A percentile compares a stretch with the other conserved stretches of the same genome.
These are phyloP conservation scores for Ptyas mucosa DNA, from an alignment of 2,113 vertebrate species.

Conservation along the genomic window DNA sequence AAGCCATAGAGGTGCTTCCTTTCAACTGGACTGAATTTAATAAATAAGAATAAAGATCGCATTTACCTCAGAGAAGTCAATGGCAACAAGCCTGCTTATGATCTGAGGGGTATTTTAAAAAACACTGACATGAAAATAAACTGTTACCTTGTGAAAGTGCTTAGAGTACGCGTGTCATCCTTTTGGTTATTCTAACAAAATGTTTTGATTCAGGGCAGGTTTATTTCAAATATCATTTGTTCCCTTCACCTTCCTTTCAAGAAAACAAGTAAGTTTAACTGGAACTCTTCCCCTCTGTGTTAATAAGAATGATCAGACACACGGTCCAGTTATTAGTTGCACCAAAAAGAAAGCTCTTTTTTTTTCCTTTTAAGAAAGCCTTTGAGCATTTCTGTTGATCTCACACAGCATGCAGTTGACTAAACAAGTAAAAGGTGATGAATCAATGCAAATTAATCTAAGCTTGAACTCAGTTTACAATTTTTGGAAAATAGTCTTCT, in stretches of 20 bases:
- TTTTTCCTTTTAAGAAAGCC: neutral
- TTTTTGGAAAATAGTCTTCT: neutral
- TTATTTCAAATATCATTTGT: neutral
- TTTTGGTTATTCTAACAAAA: neutral
- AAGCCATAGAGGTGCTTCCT: neutral
- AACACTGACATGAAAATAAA: neutral
- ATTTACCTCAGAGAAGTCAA: neutral
- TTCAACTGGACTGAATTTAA: neutral
- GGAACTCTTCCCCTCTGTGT: too few species aligned
- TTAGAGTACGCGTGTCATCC: neutral
- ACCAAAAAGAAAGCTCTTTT: neutral
- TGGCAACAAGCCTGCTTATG: neutral
- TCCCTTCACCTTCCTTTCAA: neutral
- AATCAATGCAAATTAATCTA: neutral
- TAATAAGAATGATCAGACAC: neutral
- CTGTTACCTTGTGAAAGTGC: neutral
- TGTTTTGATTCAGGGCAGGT: neutral
- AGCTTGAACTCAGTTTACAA: neutral
- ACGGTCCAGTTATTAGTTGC: neutral
- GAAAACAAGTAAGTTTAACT: neutral
- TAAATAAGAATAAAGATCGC: too few species aligned
- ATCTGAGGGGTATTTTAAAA: neutral
- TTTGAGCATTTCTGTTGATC: neutral
- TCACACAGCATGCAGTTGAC: neutral
- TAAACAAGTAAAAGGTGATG: neutral